Conservation (phyloP, 2,888 invertebrate species). For the Sinopyrophorus schimmeli region DNA sequence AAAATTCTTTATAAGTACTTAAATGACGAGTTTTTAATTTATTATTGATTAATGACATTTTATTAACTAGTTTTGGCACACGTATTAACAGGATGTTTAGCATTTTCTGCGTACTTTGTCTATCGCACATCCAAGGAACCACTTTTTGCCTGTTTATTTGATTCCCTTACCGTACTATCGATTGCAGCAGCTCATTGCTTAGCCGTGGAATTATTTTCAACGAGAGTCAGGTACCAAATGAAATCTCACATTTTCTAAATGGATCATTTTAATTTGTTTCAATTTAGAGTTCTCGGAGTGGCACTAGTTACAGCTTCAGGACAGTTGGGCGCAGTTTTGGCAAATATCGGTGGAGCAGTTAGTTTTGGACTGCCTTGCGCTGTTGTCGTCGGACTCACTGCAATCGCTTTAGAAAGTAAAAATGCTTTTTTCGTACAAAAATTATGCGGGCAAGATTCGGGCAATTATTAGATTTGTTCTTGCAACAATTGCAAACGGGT, state of each 20-base stretch:
- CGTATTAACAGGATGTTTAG: conserved; percentile 6
- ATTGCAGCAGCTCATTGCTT: conserved; percentile 7
- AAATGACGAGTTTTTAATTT: not conserved
- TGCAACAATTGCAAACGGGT: too few species aligned
- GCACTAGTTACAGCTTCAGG: conserved; percentile 10
- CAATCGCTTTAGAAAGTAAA: conserved; percentile 9
- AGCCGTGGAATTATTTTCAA: conserved; percentile 15
- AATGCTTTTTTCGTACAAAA: too few species aligned
- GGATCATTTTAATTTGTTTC: not conserved
- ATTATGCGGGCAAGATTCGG: too few species aligned
- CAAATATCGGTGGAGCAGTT: conserved; percentile 5
- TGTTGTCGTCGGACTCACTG: not conserved
- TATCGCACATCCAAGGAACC: not conserved
- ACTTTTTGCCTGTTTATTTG: conserved; percentile 6
- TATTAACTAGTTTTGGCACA: conserved; percentile 7
- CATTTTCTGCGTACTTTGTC: conserved; percentile 14
- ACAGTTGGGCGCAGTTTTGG: conserved; percentile 9
- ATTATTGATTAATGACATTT: not conserved
- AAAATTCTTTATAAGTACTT: conserved; percentile 12
- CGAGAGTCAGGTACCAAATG: conserved; percentile 15
- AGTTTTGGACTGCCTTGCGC: not conserved
- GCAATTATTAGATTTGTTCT: too few species aligned
- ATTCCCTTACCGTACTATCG: conserved; percentile 6
- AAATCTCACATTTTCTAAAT: not conserved
- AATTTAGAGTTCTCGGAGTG: conserved; percentile 13